Evolutionary conservation across 2,888 invertebrate genomes (phyloP).

Genomic region (Polymixis lichenea): DNA sequence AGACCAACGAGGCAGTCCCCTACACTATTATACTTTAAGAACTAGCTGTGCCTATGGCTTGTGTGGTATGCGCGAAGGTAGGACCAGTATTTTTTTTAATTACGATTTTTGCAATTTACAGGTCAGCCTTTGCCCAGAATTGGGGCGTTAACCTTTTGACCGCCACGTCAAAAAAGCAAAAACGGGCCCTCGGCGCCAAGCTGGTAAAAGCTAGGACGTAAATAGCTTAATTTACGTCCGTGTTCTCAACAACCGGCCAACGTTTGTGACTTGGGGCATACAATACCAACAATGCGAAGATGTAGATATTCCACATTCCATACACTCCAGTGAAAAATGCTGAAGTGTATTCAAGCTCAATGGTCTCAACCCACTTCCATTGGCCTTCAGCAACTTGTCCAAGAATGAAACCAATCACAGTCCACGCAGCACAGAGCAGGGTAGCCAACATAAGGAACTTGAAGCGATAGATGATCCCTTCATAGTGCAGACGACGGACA

Average conservation of each 20-base stretch:
- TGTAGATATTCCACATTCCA: conserved; percentile 99
- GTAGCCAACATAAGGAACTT: conserved; percentile 99
- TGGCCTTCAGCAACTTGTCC: conserved; percentile 98
- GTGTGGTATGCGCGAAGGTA: no score
- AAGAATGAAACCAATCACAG: conserved; percentile 98
- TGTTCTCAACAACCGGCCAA: conserved; percentile 94
- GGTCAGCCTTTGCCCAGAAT: no score
- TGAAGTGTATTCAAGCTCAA: conserved; percentile 97
- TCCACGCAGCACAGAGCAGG: conserved; percentile 97
- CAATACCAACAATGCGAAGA: conserved; percentile 97
- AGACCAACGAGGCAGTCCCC: no score
- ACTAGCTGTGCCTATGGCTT: no score
- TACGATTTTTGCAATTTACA: no score
- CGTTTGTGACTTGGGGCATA: conserved; percentile 99
- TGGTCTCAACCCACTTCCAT: conserved; percentile 98
- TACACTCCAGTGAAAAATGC: conserved; percentile 99
- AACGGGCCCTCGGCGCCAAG: no score
- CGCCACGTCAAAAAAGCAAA: no score
- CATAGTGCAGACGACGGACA: conserved; percentile 97
- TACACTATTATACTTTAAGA: no score
- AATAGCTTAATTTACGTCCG: no score
- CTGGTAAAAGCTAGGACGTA: no score
- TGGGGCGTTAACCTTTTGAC: no score
- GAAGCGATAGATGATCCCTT: conserved; percentile 99
- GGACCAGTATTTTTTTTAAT: no score